Evolutionary conservation across 2,888 invertebrate species (phyloP), one percentile per base, ranked within the genome.

Genomic region (Polyploca ridens): DNA sequence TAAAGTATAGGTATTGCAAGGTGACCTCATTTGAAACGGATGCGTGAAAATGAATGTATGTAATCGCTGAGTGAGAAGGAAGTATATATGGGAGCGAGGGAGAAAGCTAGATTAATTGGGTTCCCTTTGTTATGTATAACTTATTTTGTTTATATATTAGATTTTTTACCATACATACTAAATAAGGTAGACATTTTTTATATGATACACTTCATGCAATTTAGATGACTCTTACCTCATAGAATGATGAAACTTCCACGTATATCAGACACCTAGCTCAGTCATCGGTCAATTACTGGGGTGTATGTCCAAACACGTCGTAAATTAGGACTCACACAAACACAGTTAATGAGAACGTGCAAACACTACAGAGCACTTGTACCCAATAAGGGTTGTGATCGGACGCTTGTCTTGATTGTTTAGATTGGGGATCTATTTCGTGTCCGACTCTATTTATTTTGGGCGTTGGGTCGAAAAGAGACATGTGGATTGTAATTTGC

Each of bases 261-360:
- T 13, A 38, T 72, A 38, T 72, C 68, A 69, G 66, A 54, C 71
- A 72, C 76, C 76, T 82, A 83, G 76, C 83, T 83, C 84, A 73
- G 81, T 84, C 84, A 85, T 82, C 78, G 79, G 78, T 87, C 89
- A 91, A 93, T 92, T 90, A 90, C 84, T 78, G 83, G 76, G 84
- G 82, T 77, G 77, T 81, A 80, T 83, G 82, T 79, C 78, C 89
- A 91, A 91, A 92, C 91, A 93, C 84, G 75, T 90, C 92, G 93
- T 93, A 93, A 94, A 93, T 93, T 88, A 90, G 85, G 80, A 76
- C 79, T 78, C 83, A 85, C 86, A 86, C 91, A 91, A 91, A 91
- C 93, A 91, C 69, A 83, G 80, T 86, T 90, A 91, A 93, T 91
- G 93, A 93, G 90, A 81, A 79, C 79, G 75, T 72, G 86, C 89